Evolutionary conservation across 2,888 invertebrate genomes (phyloP).

Genomic region (Agapostemon virescens): DNA sequence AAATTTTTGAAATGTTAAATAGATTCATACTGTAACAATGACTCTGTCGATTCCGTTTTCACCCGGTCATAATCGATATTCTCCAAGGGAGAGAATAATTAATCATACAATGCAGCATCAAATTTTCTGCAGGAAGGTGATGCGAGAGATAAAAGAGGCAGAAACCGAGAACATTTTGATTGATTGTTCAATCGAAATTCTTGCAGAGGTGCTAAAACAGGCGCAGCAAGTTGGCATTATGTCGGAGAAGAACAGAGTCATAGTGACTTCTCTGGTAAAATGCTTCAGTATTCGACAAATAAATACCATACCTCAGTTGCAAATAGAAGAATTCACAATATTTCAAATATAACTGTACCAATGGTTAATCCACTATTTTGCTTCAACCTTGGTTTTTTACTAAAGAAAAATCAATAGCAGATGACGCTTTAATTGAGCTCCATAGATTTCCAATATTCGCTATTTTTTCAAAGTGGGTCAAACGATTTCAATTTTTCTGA

Average conservation of each 20-base stretch:
- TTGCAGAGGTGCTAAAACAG: slow-evolving; percentile 85
- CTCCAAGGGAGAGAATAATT: neutral
- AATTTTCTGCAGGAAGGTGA: slow-evolving; percentile 81
- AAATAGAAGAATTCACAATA: neutral
- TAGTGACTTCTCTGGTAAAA: slow-evolving; percentile 87
- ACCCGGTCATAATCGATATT: neutral
- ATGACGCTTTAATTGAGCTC: neutral
- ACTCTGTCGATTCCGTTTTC: neutral
- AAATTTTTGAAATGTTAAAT: neutral
- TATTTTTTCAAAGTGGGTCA: no score
- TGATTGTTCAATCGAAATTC: slow-evolving; percentile 85
- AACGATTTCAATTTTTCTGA: no score
- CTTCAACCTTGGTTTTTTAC: neutral
- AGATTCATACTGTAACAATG: neutral
- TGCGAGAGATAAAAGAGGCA: slow-evolving; percentile 87
- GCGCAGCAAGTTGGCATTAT: slow-evolving; percentile 93
- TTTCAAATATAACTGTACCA: neutral
- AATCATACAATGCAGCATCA: slow-evolving; percentile 31
- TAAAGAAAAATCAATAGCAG: no score
- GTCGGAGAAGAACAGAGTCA: slow-evolving; percentile 88
- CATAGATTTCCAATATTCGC: no score
- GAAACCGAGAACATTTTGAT: slow-evolving; percentile 88
- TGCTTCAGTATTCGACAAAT: neutral
- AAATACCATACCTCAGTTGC: neutral
- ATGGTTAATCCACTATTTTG: neutral